Conservation (phyloP, 2,113 vertebrate species). For the Sardina pilchardus region DNA sequence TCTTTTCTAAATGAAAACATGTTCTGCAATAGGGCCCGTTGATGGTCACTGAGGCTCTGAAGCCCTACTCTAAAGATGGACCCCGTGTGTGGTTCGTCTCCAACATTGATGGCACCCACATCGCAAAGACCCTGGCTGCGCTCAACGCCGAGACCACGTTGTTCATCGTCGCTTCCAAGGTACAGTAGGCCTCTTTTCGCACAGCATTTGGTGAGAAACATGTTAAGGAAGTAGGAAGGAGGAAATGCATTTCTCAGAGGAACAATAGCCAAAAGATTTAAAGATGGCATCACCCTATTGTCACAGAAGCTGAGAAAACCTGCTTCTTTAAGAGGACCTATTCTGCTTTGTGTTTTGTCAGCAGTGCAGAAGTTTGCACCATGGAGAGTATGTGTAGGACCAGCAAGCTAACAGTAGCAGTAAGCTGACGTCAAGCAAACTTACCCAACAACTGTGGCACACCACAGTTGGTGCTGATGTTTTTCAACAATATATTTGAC, state of each 20-base stretch:
- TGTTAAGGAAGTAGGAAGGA: constrained; percentile 4
- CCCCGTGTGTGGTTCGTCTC: constrained; percentile 96
- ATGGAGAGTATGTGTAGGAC: not conserved
- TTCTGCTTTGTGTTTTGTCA: not conserved
- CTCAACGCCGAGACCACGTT: constrained; percentile 87
- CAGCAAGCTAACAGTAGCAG: not conserved
- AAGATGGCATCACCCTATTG: not conserved
- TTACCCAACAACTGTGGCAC: not conserved
- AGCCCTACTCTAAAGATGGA: constrained; percentile 86
- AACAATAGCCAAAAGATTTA: not conserved
- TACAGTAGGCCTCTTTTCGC: constrained; percentile 36
- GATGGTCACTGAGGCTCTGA: constrained; percentile 97
- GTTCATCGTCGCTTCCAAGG: constrained; percentile 97
- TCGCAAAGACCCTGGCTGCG: constrained; percentile 88
- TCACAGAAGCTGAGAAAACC: not conserved
- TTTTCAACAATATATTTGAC: not conserved
- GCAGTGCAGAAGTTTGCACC: not conserved
- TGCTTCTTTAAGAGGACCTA: not conserved
- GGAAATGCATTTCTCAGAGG: not conserved
- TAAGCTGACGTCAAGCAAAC: not conserved
- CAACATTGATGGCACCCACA: constrained; percentile 96
- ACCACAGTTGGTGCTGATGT: not conserved
- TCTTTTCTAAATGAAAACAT: not conserved
- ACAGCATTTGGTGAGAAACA: not conserved
- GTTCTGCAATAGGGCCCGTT: constrained; percentile 82